phyloP scores from a whole-genome alignment of 92 coral and sea anemone genomes.

The Siderastrea siderea region DNA sequence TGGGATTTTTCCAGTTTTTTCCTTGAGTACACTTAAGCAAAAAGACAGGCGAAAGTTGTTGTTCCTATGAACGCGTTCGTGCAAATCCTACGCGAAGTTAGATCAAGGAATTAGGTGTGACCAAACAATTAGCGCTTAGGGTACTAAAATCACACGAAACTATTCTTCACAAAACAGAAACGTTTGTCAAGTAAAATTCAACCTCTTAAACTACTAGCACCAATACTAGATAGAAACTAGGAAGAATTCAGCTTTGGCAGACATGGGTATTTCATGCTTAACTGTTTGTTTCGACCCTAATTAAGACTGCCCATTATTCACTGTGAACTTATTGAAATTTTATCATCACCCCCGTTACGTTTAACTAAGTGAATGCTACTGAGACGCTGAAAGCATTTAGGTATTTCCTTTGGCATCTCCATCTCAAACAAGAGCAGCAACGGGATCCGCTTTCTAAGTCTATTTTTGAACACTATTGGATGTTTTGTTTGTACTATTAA shows the following conservation, averaged over 20 bases:
- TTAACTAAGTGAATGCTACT: not conserved
- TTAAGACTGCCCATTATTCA: not conserved
- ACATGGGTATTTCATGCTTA: not conserved
- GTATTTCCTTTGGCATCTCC: not conserved
- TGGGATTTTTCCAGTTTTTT: not conserved
- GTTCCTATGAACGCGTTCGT: slow-evolving; percentile 9
- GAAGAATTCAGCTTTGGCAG: not conserved
- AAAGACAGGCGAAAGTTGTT: not conserved
- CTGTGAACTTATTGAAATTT: not conserved
- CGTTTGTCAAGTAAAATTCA: not conserved
- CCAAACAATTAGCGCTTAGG: slow-evolving; percentile 6
- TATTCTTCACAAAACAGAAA: not conserved
- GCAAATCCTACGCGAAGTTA: not conserved
- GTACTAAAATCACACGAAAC: not conserved
- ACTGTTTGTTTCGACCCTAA: not conserved
- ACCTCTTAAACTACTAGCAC: not conserved
- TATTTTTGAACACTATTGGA: not conserved
- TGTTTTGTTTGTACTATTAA: not conserved
- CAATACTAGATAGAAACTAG: not conserved
- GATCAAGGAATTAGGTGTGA: slow-evolving; percentile 17
- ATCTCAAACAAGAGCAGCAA: not conserved
- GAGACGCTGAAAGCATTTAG: not conserved
- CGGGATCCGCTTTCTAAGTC: not conserved
- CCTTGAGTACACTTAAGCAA: not conserved
- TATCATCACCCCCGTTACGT: not conserved